Percentiles rank a stretch among this genome's conserved stretches.
phyloP scores from a whole-genome alignment of 2,888 invertebrate species.

The Ephialtes manifestator region DNA sequence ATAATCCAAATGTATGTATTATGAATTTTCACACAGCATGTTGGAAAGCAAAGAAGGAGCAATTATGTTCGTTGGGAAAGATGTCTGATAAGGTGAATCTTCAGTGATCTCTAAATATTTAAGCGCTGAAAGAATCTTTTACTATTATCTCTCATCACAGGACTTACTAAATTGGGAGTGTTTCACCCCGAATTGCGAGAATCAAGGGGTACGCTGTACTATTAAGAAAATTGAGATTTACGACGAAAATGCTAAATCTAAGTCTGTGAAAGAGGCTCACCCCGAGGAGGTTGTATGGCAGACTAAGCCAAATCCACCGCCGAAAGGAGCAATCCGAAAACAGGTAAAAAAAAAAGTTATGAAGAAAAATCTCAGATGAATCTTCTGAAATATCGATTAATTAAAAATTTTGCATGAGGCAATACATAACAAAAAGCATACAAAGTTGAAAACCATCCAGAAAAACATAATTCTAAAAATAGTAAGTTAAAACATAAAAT shows the following conservation, averaged over 20 bases:
- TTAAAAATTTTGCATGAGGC: neutral
- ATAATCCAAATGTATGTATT: conserved; percentile 74
- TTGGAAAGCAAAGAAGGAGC: conserved; percentile 78
- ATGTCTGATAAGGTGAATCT: conserved; percentile 76
- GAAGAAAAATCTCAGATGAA: neutral
- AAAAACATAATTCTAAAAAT: no score
- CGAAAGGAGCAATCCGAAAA: conserved; percentile 77
- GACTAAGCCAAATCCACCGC: conserved; percentile 5
- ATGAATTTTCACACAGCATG: conserved; percentile 77
- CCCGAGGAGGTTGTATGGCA: conserved; percentile 46
- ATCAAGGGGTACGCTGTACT: conserved; percentile 57
- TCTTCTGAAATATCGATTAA: neutral
- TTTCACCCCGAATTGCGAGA: conserved; percentile 76
- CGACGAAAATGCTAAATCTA: conserved; percentile 70
- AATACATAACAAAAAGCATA: neutral
- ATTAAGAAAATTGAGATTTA: conserved; percentile 75
- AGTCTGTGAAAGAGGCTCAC: conserved; percentile 64
- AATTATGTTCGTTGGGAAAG: conserved; percentile 70
- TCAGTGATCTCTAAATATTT: neutral
- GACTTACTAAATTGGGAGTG: conserved; percentile 73
- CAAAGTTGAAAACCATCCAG: neutral
- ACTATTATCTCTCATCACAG: conserved; percentile 59
- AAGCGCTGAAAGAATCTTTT: neutral
- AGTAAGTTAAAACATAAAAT: no score
- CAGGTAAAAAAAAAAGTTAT: conserved; percentile 53